Base-by-base conservation (phyloP, 2,888 invertebrate species). In the Celastrina argiolus region DNA sequence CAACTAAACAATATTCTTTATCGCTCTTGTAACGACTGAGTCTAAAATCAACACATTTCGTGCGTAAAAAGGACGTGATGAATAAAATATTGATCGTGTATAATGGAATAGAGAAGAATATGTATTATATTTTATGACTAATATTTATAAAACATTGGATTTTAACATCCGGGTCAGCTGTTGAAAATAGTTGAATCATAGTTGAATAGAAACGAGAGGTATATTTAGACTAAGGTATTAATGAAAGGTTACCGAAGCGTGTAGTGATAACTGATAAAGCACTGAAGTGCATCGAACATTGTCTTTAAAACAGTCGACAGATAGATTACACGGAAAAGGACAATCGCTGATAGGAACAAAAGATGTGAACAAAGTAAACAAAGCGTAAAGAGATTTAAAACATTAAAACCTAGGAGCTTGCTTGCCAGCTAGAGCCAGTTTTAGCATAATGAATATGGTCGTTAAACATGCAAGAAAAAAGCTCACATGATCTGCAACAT, bases 1-100 rank as follows among this genome's bases (percentile, higher is more conserved):
- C 77, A 74, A 73, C 75, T 74, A 78, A 76, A 71, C 71, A 77
- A 76, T 76, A 76, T 72, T 73, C 76, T 76, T 76, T 73, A 69
- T 74, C 69, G 69, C 58, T 68, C 59, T 56, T 68, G 26, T 26
- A 28, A 64, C 58, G 66, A 72, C 22, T 65, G 65, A 66, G 63
- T 34, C 31, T 66, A 45, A 61, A 68, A 69, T 70, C 68, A 63
- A 68, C 66, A 69, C 34, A 34, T 59, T 59, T 16, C 18, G 22
- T 16, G 2, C 61, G 34, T 34, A 36, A 31, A 18, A 34, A 16
- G 61, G 22, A 28, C 63, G 63, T 42, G 26, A 42, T 22, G 28
- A 42, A 41, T 28, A 63, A 26, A n/a, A 41, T 63, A 16, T 14
- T 41, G n/a, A 26, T 41, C 63, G 41, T 41, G 41, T n/a, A 18